These are phyloP conservation scores for Vicugna pacos DNA, from an alignment of 2,113 vertebrate genomes.

Conservation along the genomic window DNA sequence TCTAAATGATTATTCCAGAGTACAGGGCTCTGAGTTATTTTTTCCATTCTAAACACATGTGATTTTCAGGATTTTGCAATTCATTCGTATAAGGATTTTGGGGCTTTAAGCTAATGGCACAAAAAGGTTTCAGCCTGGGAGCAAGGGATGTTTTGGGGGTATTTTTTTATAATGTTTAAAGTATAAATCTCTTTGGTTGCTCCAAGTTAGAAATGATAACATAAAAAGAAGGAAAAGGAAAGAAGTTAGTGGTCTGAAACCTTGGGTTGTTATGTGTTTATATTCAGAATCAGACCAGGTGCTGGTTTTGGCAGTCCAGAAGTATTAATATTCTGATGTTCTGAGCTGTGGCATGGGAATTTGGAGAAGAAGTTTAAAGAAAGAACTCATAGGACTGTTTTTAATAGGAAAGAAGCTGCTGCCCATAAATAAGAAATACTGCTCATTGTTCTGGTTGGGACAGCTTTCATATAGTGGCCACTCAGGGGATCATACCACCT, in stretches of 20 bases:
- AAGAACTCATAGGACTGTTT: background rate
- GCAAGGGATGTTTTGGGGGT: slow-evolving; percentile 28
- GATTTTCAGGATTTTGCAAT: slow-evolving; percentile 62
- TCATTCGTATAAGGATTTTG: background rate
- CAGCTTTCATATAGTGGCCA: background rate
- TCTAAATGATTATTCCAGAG: slow-evolving; percentile 33
- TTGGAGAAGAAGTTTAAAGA: slow-evolving; percentile 46
- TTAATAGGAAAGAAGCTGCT: slow-evolving; percentile 33
- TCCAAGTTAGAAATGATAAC: slow-evolving; percentile 67
- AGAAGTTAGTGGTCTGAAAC: slow-evolving; percentile 72
- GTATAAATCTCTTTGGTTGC: slow-evolving; percentile 62
- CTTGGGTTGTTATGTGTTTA: slow-evolving; percentile 32
- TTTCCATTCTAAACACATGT: slow-evolving; percentile 33
- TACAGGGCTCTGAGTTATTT: slow-evolving; percentile 61
- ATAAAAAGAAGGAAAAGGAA: slow-evolving; percentile 67
- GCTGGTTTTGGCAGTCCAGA: slow-evolving; percentile 46
- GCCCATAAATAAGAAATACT: background rate
- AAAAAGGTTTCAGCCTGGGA: slow-evolving; percentile 40
- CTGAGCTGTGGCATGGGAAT: background rate
- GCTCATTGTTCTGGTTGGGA: background rate
- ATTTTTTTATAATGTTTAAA: slow-evolving; percentile 64
- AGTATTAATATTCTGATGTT: slow-evolving; percentile 64
- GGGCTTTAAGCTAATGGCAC: slow-evolving; percentile 58
- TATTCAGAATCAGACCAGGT: slow-evolving; percentile 58
- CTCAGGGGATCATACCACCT: background rate